Base-by-base conservation (phyloP, 2,888 invertebrate species). In the Alentia gelatinosa region DNA sequence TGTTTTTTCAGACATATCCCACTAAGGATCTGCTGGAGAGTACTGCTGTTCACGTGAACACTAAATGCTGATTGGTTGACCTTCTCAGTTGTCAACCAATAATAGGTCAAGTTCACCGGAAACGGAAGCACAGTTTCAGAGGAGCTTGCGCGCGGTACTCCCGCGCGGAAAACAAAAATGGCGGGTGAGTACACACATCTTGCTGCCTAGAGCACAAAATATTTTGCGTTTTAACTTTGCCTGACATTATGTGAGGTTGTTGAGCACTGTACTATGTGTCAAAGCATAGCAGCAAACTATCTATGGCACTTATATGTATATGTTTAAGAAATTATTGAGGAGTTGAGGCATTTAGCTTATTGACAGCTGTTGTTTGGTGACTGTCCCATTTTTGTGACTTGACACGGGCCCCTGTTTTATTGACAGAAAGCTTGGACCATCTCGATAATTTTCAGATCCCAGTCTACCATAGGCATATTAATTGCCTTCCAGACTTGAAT, bases 101-200 rank as follows among this genome's bases (percentile, higher is more conserved):
- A 79, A 3, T 90, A 83, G 90, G 90, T 90, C 90, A 90, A 90
- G 74, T 89, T 89, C 33, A 89, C 19, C 63, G 89, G 63, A 89
- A 89, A 15, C 89, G 89, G 89, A 89, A 89, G 56, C 56, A 26
- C 9, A 63, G n/a, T 35, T 86, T 63, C 19, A 4, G 26, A 1
- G 23, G 74, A 39, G 63, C 68, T 4, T 74, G 89, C 89, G 63
- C 68, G 26, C n/a, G 33, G 42, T 39, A 90, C 47, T 47, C 90
- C 74, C 90, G 79, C 90, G 90, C 90, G 90, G 75, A 79, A 90
- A 90, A 75, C 90, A 79, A 90, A 90, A 90, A 90, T 90, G 90
- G 90, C 90, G 90, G 90, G 90, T 90, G 90, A 90, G 90, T 90
- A 42, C 37, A 63, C 7, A 9, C 39, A 74, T 74, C 30, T 74